Conservation (phyloP, 1,140 invertebrate genomes). For the Brachystomella parvula region DNA sequence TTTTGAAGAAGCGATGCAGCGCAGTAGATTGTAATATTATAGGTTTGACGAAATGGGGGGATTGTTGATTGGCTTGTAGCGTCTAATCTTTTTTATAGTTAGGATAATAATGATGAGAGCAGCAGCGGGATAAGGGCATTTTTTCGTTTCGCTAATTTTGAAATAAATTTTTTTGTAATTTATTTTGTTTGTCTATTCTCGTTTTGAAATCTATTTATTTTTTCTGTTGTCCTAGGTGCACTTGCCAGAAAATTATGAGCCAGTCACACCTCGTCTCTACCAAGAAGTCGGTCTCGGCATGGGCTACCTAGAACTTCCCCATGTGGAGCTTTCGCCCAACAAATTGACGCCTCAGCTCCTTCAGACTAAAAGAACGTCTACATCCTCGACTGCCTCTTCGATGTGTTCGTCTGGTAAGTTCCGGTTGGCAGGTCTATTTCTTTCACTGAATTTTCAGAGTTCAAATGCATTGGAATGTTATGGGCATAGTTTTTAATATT, state of each 20-base stretch:
- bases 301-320: conserved; percentile 96
- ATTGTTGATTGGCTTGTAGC: too few relatives aligned
- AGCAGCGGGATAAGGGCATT: too few relatives aligned
- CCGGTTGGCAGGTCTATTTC: conserved; percentile 10
- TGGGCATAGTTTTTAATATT: too few relatives aligned
- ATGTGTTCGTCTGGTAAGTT: conserved; percentile 97
- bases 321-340: conserved; percentile 75
- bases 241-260: conserved; percentile 67
- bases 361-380: conserved; percentile 90
- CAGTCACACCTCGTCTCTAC: conserved; percentile 74
- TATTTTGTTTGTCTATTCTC: conserved; percentile 13
- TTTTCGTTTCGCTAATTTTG: not conserved
- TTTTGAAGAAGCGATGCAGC: too few relatives aligned
- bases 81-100: too few relatives aligned
- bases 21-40: too few relatives aligned
- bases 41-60: too few relatives aligned
- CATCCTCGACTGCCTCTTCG: conserved; percentile 88
- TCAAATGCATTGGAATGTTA: too few relatives aligned
- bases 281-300: conserved; percentile 91
- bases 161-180: not conserved
- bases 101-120: too few relatives aligned
- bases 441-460: conserved; percentile 10
- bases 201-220: too few relatives aligned
- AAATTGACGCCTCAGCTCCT: conserved; percentile 66
- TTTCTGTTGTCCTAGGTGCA: conserved; percentile 72